Evolutionary conservation across 2,797 vertebrate genomes (phyloP), one percentile per base, ranked within the genome.

Genomic region (Sardinella longiceps): DNA sequence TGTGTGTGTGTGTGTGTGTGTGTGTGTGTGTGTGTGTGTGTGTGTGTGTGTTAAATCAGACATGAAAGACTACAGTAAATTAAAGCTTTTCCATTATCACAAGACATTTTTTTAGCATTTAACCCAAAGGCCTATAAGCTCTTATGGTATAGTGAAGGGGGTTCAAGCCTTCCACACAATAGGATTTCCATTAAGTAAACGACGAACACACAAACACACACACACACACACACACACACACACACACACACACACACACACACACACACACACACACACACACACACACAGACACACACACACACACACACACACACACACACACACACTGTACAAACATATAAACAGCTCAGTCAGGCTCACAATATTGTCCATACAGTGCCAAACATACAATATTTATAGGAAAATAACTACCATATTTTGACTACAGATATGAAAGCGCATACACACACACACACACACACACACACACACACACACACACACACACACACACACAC

Each of bases 391-490:
- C n/a, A n/a, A 45, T 45, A 45, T 45, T 45, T 45, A 45, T 45
- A 45, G 45, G 45, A 45, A 45, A 48, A 48, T 11, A 1, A 48
- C 2, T 25, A 60, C n/a, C 23, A 25, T 60, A 28, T 60, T 60
- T 10, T n/a, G n/a, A n/a, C n/a, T n/a, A n/a, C n/a, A n/a, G n/a
- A n/a, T n/a, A n/a, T n/a, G n/a, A n/a, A 60, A 60, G 23, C 58
- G n/a, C n/a, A n/a, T n/a, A 30, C 63, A 9, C 63, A 37, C 6
- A 60, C 23, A 25, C 25, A 30, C 28, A 66, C 25, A 66, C 66
- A 39, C 85, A 63, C 60, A 83, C 25, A 66, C 6, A 30, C 25
- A 66, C 25, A 30, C 25, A 66, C 60, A 66, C 25, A 66, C 60
- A 66, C 25, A 66, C 25, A 66, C 25, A 66, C 60, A 66, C 63